Evolutionary conservation across 2,113 vertebrate genomes (phyloP), one percentile per base, ranked within the genome.

Genomic region (Columba janthina): DNA sequence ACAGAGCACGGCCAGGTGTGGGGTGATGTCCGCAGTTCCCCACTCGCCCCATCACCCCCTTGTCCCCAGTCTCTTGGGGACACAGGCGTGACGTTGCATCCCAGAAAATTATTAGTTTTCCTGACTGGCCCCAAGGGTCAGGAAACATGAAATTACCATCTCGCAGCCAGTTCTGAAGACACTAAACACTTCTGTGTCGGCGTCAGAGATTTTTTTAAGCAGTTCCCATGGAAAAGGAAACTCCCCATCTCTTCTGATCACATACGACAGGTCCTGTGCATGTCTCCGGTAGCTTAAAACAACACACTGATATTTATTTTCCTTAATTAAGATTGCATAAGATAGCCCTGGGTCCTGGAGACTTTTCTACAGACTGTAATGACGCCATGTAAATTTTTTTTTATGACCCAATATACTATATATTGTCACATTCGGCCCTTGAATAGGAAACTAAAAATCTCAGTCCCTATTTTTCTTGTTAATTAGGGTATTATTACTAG

Each of bases 131-230:
- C 93, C 25, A 32, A 96, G 96, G 96, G 96, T 92, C 96, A 98
- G 98, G 98, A 98, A 98, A 97, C 89, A 86, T 83, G 95, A 97
- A 97, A 98, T 95, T 94, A 94, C 56, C 65, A 24, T 96, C 80
- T 94, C 29, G 54, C 90, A 70, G 85, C 90, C 95, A 21, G 8
- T 91, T 93, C 83, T 4, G 66, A 69, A 91, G 95, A 53, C 90
- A 75, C 60, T 50, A 93, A 91, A 93, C 93, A 88, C 85, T 84
- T 53, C 34, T 70, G 72, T 84, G 85, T 65, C 34, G 42, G 94
- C 90, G 92, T 95, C 50, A 6, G 56, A 67, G 56, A 13, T 50
- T 69, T 54, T 88, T 89, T 89, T 25, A 80, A 94, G 88, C 74
- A 69, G 96, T 90, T 97, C 95, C 96, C 95, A 96, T 96, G 94